Conservation (phyloP, 2,888 invertebrate species). For the Eupsilia transversa region DNA sequence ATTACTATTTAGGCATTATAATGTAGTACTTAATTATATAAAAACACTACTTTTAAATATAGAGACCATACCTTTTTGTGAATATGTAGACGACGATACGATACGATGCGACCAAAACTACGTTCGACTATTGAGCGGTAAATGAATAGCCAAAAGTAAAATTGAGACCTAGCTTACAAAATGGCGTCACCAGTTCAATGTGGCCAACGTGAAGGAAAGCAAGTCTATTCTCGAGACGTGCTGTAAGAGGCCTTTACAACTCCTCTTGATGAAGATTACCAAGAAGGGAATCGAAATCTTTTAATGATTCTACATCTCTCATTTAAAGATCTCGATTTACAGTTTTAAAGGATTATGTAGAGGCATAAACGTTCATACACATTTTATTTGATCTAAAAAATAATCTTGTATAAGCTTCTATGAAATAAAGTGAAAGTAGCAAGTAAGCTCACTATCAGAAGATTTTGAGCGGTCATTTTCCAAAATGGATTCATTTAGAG, state of each 20-base stretch:
- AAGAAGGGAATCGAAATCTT: neutral
- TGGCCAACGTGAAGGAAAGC: neutral
- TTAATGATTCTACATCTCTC: neutral
- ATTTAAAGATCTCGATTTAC: neutral
- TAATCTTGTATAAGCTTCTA: neutral
- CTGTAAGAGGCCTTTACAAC: too few relatives aligned
- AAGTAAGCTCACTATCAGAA: neutral
- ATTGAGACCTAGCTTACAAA: neutral
- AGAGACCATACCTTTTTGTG: neutral
- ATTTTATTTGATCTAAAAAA: neutral
- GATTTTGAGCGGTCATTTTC: too few relatives aligned
- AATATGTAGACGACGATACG: neutral
- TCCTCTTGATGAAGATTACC: neutral
- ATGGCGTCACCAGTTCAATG: neutral
- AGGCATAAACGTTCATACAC: neutral
- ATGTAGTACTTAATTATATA: conserved; percentile 2
- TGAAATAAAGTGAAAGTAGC: neutral
- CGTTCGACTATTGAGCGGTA: neutral
- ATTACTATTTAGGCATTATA: neutral
- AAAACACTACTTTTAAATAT: conserved; percentile 5
- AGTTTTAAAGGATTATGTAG: neutral
- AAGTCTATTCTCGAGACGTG: neutral
- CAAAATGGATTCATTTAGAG: too few relatives aligned
- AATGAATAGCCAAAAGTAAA: neutral
- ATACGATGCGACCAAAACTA: neutral